Evolutionary conservation across 2,888 invertebrate species (phyloP).

Genomic region (Parnassius mnemosyne): DNA sequence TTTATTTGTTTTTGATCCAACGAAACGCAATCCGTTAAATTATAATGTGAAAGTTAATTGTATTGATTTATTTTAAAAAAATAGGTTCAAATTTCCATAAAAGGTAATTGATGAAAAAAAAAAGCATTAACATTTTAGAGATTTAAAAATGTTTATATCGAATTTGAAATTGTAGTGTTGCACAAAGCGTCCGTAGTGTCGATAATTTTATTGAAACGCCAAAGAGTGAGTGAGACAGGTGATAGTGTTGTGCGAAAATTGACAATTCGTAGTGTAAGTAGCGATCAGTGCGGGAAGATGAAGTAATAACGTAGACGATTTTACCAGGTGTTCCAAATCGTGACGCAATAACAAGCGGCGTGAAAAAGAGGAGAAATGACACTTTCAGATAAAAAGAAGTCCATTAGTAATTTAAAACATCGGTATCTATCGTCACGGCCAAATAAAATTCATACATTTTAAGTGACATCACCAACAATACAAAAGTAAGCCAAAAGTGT

Average conservation of each 20-base stretch:
- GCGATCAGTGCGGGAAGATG: constrained; percentile 46
- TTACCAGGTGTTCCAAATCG: constrained; percentile 78
- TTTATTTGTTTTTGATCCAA: no score
- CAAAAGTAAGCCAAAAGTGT: background rate
- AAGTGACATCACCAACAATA: background rate
- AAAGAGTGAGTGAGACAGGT: background rate
- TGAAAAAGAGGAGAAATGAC: constrained; percentile 79
- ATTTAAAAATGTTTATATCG: background rate
- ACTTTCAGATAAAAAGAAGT: constrained; percentile 68
- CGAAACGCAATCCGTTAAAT: no score
- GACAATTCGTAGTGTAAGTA: constrained; percentile 34
- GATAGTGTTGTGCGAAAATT: constrained; percentile 12
- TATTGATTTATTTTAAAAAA: no score
- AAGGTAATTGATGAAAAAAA: no score
- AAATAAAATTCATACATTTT: background rate
- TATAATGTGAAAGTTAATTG: no score
- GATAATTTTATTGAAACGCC: background rate
- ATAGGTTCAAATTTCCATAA: no score
- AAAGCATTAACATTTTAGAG: no score
- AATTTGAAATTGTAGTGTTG: background rate
- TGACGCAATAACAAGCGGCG: constrained; percentile 79
- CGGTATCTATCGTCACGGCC: constrained; percentile 14
- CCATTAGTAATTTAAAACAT: constrained; percentile 43
- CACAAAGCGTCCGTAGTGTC: background rate
- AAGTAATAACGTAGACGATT: constrained; percentile 65